Evolutionary conservation across 2,888 invertebrate species (phyloP), one percentile per base, ranked within the genome.

Genomic region (Penaeus monodon): DNA sequence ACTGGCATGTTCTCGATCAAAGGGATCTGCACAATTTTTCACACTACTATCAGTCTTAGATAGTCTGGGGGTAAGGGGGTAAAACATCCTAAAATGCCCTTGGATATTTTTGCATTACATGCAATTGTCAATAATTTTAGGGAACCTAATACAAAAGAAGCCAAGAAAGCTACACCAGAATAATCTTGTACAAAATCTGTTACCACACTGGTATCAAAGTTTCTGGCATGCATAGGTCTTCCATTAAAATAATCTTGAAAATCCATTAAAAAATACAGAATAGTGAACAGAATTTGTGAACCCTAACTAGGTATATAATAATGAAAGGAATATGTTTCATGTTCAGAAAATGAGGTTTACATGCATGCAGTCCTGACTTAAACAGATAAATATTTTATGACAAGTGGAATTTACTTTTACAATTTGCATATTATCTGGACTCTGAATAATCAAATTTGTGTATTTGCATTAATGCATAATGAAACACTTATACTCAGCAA

Each of bases 131-230:
- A 81, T 44, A 65, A 81, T 81, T 24, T 66, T 49, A 38, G 0
- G 27, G 38, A n/a, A 65, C 80, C 80, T 80, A 81, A 27, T 66
- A n/a, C 27, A 81, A 65, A 24, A 65, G 66, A 81, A 81, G 81
- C 81, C 81, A 81, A 65, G 65, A 68, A 68, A 68, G 33, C 49
- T 49, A 22, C 27, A 81, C 68, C 33, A 68, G 33, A 63, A 77
- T 81, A 22, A 66, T 81, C 49, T 65, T 66, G 44, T 66, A 38
- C 68, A 49, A 81, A 81, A 57, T 65, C 44, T 22, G 33, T 49
- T 65, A 68, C 44, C 81, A 68, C 66, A 33, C 22, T 8, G 66
- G 66, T 66, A 68, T 27, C 57, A 57, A 38, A 68, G 66, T 33
- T 81, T 44, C 33, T 22, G 38, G 49, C 81, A 81, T 81, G 81